phyloP scores from a whole-genome alignment of 2,797 vertebrate species.

The Eurystomus glaucurus region DNA sequence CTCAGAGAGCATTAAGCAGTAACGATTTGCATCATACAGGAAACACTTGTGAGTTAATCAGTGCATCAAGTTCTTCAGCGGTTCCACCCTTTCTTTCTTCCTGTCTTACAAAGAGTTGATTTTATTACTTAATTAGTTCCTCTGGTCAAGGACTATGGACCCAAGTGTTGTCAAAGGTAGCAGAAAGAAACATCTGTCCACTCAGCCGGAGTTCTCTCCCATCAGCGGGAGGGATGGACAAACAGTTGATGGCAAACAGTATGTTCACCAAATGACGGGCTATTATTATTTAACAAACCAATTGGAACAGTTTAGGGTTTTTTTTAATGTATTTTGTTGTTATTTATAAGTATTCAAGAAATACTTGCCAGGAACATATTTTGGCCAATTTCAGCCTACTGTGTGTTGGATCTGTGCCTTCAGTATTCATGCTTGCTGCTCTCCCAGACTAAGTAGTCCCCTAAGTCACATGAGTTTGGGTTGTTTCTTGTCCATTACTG shows the following conservation, averaged over 20 bases:
- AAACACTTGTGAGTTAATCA: slow-evolving; percentile 62
- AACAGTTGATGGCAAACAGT: slow-evolving; percentile 43
- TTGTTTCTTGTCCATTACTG: neutral
- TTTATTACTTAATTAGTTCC: slow-evolving; percentile 61
- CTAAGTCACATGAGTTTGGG: neutral
- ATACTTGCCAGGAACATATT: neutral
- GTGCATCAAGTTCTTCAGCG: slow-evolving; percentile 36
- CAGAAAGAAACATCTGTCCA: slow-evolving; percentile 59
- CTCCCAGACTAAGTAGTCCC: neutral
- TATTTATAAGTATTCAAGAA: slow-evolving; percentile 9
- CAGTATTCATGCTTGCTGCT: neutral
- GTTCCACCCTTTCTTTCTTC: neutral
- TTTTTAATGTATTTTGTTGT: neutral
- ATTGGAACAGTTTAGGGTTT: neutral
- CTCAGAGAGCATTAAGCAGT: neutral
- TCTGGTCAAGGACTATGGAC: slow-evolving; percentile 54
- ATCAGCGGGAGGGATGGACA: neutral
- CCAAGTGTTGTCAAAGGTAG: slow-evolving; percentile 53
- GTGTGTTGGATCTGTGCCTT: neutral
- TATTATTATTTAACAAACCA: neutral
- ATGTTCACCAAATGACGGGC: neutral
- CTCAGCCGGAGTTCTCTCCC: neutral
- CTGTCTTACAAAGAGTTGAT: slow-evolving; percentile 36
- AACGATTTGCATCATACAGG: slow-evolving; percentile 9
- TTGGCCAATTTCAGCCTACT: neutral